Evolutionary conservation across 2,797 vertebrate species (phyloP), one percentile per base, ranked within the genome.

Genomic region (Cygnus olor): DNA sequence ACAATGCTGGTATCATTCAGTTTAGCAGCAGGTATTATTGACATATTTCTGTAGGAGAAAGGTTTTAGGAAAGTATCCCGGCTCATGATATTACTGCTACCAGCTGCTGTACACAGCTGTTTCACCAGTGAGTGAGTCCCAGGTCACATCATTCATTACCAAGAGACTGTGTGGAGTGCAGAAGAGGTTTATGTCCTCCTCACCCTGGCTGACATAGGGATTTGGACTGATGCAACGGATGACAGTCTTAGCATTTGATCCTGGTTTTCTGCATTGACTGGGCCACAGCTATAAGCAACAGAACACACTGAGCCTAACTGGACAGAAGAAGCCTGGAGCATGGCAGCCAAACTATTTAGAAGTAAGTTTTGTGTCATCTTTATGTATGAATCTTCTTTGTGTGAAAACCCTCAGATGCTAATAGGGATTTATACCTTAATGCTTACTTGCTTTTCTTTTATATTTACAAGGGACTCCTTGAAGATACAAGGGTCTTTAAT

Each of bases 161-260:
- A 25, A 25, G 40, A 82, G 18, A 45, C 7, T 17, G 27, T 27
- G n/a, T 61, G 63, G 66, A 57, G 30, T 47, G 30, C 51, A 42
- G n/a, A 70, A 85, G 28, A 5, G 18, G 7, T 47, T 6, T 51
- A 7, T 42, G 6, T 51, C 16, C 16, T 81, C 28, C 22, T 77
- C 0, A 0, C 28, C 64, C 11, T 53, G 21, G 24, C 5, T 65
- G 13, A 47, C 47, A 47, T 0, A 1, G 49, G 24, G 14, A n/a
- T 71, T 79, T 40, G 49, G 49, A 11, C 18, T 53, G 63, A 63
- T 1, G 1, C 10, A 28, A 76, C 42, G 30, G 44, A 27, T 6
- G 28, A 40, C 28, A 40, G 8, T 8, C 21, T 61, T 13, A 32
- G 10, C 20, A n/a, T 51, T n/a, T 86, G 30, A 56, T 54, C 11